phyloP scores from a whole-genome alignment of 2,113 vertebrate species.

The Centropristis striata region DNA sequence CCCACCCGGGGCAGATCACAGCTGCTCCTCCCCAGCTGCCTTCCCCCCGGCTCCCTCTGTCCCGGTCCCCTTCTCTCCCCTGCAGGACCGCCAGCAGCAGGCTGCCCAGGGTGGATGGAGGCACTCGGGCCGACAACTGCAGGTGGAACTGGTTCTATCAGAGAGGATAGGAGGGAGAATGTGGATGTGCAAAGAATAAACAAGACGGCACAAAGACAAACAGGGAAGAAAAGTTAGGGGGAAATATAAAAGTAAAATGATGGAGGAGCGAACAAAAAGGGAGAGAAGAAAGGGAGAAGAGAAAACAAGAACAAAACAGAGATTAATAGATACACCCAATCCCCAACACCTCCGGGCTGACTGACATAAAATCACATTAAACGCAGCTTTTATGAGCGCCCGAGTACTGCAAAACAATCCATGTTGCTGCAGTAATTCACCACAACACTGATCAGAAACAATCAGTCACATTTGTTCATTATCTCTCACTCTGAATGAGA shows the following conservation, averaged over 20 bases:
- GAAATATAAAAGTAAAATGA: not conserved
- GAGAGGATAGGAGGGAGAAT: conserved; percentile 19
- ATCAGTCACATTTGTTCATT: conserved; percentile 73
- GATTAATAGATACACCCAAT: conserved; percentile 57
- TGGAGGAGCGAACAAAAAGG: conserved; percentile 10
- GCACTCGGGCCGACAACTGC: conserved; percentile 89
- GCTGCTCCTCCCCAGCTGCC: conserved; percentile 78
- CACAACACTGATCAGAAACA: conserved; percentile 66
- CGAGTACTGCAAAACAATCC: conserved; percentile 40
- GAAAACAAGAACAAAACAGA: conserved; percentile 56
- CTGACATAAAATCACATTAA: conserved; percentile 68
- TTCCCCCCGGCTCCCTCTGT: conserved; percentile 79
- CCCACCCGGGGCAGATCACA: conserved; percentile 80
- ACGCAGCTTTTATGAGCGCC: conserved; percentile 50
- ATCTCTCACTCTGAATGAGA: conserved; percentile 61
- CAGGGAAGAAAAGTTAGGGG: not conserved
- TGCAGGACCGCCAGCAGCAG: conserved; percentile 87
- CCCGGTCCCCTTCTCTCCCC: conserved; percentile 83
- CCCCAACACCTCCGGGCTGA: conserved; percentile 44
- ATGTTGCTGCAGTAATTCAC: conserved; percentile 47
- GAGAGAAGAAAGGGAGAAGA: not conserved
- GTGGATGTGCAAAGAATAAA: not conserved
- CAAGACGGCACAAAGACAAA: not conserved
- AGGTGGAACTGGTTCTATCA: conserved; percentile 92
- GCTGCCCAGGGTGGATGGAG: conserved; percentile 87